Base-by-base conservation (phyloP, 2,797 vertebrate genomes). In the Gymnopithys bicolor region DNA sequence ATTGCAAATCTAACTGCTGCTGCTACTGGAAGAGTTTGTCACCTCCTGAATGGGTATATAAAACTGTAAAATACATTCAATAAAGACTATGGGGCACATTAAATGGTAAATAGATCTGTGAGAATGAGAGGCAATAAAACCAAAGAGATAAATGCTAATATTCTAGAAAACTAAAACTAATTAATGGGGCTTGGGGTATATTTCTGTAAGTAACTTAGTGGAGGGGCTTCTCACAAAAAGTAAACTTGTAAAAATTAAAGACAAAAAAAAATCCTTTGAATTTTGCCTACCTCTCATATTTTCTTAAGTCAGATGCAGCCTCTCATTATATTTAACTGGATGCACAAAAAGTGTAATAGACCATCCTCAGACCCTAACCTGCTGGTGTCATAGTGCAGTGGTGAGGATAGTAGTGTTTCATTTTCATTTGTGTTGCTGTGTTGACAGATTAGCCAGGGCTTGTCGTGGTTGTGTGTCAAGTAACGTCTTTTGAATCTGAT, bases 371-470 rank as follows among this genome's bases (percentile, higher is more conserved):
- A 28, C 59, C 86, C 62, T n/a, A 81, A 85, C 49, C 78, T 89
- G 68, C 45, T 90, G 87, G 33, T 52, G 35, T 25, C 16, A 21
- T 10, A 64, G 66, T 16, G 70, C n/a, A 39, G 2, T 23, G 19
- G 21, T 58, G 59, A 87, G 69, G 89, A 94, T 37, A 70, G 80
- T 45, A 52, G 51, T 60, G 76, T 95, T 86, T 80, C 45, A 9
- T 25, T 95, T 91, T 94, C 84, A 32, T 69, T 92, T 92, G 51
- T 56, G 75, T 85, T 96, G 90, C 92, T 95, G 68, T 3, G 7
- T 84, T 97, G 96, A 96, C 12, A 1, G 92, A 97, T 97, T 96
- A 94, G 82, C 53, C 92, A 81, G 87, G 79, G 66, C 63, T 94
- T 87, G 81, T 85, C 56, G 33, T 53, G 76, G 37, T 96, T 95